These are phyloP conservation scores for Platycnemis pennipes DNA, from an alignment of 2,888 invertebrate species.

Conservation along the genomic window DNA sequence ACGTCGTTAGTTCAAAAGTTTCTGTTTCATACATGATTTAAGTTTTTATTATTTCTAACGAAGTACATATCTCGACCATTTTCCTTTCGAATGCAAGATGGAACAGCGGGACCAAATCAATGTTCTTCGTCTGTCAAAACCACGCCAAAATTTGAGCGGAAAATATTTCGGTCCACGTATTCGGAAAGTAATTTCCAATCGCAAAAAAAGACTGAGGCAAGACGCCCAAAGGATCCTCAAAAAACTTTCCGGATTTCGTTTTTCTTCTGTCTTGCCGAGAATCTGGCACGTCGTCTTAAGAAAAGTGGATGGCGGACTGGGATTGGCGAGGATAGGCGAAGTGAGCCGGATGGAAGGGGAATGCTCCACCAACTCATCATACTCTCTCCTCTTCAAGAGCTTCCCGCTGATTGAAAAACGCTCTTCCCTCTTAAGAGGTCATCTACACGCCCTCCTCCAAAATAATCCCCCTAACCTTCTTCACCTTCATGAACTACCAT, in stretches of 20 bases:
- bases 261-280: background rate
- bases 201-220: background rate
- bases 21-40: too few species aligned
- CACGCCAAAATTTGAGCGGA: background rate
- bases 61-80: too few species aligned
- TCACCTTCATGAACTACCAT: background rate
- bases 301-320: background rate
- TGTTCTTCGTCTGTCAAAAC: too few species aligned
- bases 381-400: background rate
- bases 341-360: background rate
- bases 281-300: background rate
- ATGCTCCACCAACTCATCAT: background rate
- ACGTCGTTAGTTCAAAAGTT: too few species aligned
- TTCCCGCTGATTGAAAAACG: background rate
- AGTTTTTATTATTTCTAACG: too few species aligned
- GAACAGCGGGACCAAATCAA: too few species aligned
- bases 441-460: background rate
- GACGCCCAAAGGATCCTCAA: background rate
- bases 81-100: too few species aligned
- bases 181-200: background rate
- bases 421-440: background rate
- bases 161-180: background rate
- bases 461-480: background rate
- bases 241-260: background rate
- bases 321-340: background rate